Conservation (phyloP, 2,797 vertebrate species). For the Neosilurus hyrtlii region DNA sequence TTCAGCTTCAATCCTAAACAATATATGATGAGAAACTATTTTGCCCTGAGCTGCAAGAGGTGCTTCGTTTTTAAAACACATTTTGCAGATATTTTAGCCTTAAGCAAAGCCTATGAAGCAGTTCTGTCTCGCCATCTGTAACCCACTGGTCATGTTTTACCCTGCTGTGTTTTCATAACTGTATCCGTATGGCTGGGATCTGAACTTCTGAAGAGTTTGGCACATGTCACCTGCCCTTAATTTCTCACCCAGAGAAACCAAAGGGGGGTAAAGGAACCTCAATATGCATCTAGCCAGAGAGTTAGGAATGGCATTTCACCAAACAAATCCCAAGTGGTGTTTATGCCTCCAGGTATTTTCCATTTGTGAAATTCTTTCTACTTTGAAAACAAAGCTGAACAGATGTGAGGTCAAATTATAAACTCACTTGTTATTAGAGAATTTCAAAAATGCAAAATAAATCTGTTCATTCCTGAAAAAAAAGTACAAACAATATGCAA, state of each 20-base stretch:
- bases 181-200: conserved; percentile 67
- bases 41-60: conserved; percentile 4
- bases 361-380: conserved; percentile 34
- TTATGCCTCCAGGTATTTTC: conserved; percentile 35
- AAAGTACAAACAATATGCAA: neutral
- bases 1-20: neutral
- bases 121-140: conserved; percentile 60
- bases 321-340: conserved; percentile 21
- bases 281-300: conserved; percentile 53
- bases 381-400: neutral
- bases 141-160: conserved; percentile 54
- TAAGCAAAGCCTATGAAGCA: conserved; percentile 54
- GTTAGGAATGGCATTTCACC: conserved; percentile 32
- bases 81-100: conserved; percentile 65
- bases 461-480: neutral
- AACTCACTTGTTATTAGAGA: neutral
- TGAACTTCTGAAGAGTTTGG: conserved; percentile 57
- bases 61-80: conserved; percentile 53
- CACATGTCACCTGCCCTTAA: conserved; percentile 65
- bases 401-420: conserved; percentile 15
- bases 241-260: conserved; percentile 59
- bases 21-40: neutral
- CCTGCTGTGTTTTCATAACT: conserved; percentile 64
- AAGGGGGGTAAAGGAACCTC: conserved; percentile 49
- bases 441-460: neutral